These are phyloP conservation scores for Xestia xanthographa DNA, from an alignment of 2,888 invertebrate species.

Conservation along the genomic window DNA sequence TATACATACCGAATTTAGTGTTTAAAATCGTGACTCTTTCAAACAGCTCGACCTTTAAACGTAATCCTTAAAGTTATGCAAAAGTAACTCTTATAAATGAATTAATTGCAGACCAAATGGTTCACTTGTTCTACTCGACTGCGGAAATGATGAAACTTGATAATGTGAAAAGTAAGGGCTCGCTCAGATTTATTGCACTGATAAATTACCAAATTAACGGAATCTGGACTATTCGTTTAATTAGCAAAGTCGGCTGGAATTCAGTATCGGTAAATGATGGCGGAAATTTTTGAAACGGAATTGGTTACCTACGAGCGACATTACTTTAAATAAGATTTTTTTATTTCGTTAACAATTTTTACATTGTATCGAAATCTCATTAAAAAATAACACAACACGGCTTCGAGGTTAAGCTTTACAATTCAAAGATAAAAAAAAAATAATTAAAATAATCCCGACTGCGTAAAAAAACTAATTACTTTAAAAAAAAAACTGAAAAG, in stretches of 20 bases:
- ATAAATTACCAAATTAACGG: conserved; percentile 59
- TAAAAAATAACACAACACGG: too few species aligned
- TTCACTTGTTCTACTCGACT: conserved; percentile 24
- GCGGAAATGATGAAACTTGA: conserved; percentile 62
- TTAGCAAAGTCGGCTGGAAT: conserved; percentile 46
- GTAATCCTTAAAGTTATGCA: conserved; percentile 6
- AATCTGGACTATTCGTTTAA: conserved; percentile 56
- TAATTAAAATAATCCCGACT: too few species aligned
- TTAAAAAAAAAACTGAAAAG: too few species aligned
- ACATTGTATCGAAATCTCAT: too few species aligned
- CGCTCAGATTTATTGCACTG: conserved; percentile 56
- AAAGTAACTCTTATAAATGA: conserved; percentile 23
- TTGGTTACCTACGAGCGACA: conserved; percentile 1
- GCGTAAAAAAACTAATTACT: too few species aligned
- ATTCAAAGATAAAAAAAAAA: too few species aligned
- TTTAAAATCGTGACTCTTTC: neutral
- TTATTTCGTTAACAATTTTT: too few species aligned
- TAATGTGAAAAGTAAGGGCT: conserved; percentile 62
- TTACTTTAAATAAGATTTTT: conserved; percentile 7
- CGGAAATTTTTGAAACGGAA: conserved; percentile 25
- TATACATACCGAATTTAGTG: neutral
- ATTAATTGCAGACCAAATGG: conserved; percentile 39
- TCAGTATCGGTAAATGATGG: conserved; percentile 34
- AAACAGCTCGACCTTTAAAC: neutral
- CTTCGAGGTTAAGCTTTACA: too few species aligned